Percentiles rank a stretch among this genome's conserved stretches.
phyloP scores from a whole-genome alignment of 2,888 invertebrate genomes.

The Drosophila tripunctata region DNA sequence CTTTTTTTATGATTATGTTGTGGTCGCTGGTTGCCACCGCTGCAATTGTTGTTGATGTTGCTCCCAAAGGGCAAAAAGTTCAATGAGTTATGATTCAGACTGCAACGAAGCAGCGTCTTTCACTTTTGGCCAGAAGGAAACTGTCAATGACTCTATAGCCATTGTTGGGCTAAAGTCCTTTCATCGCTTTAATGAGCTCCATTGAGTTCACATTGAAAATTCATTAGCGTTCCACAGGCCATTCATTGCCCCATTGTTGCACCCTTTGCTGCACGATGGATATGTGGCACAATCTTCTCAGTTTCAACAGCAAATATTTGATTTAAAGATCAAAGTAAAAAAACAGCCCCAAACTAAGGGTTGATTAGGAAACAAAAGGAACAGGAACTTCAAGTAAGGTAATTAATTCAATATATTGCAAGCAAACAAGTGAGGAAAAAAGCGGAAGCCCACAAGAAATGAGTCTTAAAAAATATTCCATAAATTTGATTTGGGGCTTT shows the following conservation, averaged over 20 bases:
- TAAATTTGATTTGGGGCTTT: neutral
- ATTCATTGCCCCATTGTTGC: conserved; percentile 9
- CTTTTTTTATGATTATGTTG: conserved; percentile 38
- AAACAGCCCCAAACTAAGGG: conserved; percentile 4
- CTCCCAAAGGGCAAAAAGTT: conserved; percentile 64
- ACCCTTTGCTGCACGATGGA: conserved; percentile 22
- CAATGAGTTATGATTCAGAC: conserved; percentile 71
- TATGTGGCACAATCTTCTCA: conserved; percentile 7
- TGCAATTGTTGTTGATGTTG: conserved; percentile 52
- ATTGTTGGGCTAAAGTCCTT: conserved; percentile 35
- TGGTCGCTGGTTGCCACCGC: conserved; percentile 8
- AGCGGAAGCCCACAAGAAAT: neutral
- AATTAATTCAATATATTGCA: conserved; percentile 13
- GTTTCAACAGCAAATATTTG: conserved; percentile 9
- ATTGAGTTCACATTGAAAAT: conserved; percentile 58
- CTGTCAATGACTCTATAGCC: conserved; percentile 12
- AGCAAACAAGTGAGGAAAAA: conserved; percentile 1
- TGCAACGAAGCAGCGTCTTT: neutral
- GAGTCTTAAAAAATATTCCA: neutral
- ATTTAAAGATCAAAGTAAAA: conserved; percentile 12
- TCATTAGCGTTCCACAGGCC: conserved; percentile 50
- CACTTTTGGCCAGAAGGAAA: conserved; percentile 1
- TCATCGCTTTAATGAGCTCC: conserved; percentile 60
- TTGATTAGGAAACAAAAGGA: neutral
- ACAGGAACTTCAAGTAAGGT: conserved; percentile 4